Evolutionary conservation across 2,797 vertebrate species (phyloP), one percentile per base, ranked within the genome.

Genomic region (Halcyon chelicuti): DNA sequence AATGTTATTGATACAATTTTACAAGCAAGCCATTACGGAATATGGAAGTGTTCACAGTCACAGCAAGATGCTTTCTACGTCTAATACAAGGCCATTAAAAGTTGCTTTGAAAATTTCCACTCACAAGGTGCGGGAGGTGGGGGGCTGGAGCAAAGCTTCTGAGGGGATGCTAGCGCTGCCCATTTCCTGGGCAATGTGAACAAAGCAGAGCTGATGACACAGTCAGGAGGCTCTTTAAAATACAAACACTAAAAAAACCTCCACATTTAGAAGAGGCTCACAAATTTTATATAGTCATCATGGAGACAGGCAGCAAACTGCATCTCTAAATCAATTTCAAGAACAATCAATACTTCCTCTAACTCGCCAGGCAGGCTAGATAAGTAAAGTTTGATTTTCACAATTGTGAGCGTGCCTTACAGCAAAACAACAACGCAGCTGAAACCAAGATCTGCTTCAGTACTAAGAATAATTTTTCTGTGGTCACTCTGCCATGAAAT

Each of bases 401-500:
- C 28, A 62, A 75, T 35, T 86, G 37, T 70, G 70, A 90, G 39
- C 5, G 7, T 49, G 23, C 49, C 61, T 92, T 46, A 77, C 7
- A 42, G 47, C 47, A 92, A 86, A 78, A 70, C 21, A 71, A 84
- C 16, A 46, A 67, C 85, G 51, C 42, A 75, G n/a, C 42, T 58
- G 72, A 72, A 79, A 40, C 19, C 23, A 65, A 91, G 29, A 63
- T 44, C 42, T 83, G 22, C 73, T 86, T 88, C 44, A 83, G 26
- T 37, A 75, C 35, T 14, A 77, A 35, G 37, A 89, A 68, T 71
- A 82, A 22, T 65, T 80, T 74, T 91, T 72, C 72, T 88, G 72
- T 54, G 88, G 89, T 94, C 73, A 90, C 33, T 86, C 82, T 94
- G 52, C 94, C 70, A 70, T 75, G 58, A 91, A 96, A 91, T 93